Base-by-base conservation (phyloP, 2,888 invertebrate genomes). In the Agrochola litura region DNA sequence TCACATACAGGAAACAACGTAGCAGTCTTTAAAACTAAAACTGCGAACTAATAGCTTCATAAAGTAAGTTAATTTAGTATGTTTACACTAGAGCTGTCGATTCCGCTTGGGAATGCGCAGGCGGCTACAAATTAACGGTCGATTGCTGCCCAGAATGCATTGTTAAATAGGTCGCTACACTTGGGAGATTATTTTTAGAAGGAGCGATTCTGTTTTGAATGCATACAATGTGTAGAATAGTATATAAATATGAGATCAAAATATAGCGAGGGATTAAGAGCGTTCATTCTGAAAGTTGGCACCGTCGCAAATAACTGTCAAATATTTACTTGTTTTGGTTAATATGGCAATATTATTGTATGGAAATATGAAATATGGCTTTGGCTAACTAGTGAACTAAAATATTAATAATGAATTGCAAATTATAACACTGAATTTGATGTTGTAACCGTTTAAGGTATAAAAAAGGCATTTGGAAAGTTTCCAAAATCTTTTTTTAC, bases 61-160 rank as follows among this genome's bases (percentile, higher is more conserved):
- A 78, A 63, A 83, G 16, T 58, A 49, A 73, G 69, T 73, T 67
- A 76, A 73, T 83, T 82, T 82, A 82, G 46, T 52, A 64, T 86
- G 84, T 86, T 86, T 78, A 86, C 46, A 83, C n/a, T 67, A 46
- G 41, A 54, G 41, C 58, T 12, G 71, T n/a, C 74, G 71, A 64
- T 83, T 86, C 79, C 84, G 86, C 58, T 72, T 56, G 16, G 52
- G 49, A 72, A 54, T 71, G 79, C 73, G 78, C 83, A 54, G 54
- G 66, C 86, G 82, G 61, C 71, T 77, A 82, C 66, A 71, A 75
- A 78, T 60, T 66, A 49, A 58, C 67, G 43, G 66, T 54, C 52
- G 71, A 70, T 75, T 3, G 49, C 71, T 58, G 73, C 37, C 49
- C 65, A 70, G 75, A 72, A 64, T 84, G 74, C 81, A 76, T 84